Evolutionary conservation across 2,113 vertebrate species (phyloP).

Genomic region (Noctilio leporinus): DNA sequence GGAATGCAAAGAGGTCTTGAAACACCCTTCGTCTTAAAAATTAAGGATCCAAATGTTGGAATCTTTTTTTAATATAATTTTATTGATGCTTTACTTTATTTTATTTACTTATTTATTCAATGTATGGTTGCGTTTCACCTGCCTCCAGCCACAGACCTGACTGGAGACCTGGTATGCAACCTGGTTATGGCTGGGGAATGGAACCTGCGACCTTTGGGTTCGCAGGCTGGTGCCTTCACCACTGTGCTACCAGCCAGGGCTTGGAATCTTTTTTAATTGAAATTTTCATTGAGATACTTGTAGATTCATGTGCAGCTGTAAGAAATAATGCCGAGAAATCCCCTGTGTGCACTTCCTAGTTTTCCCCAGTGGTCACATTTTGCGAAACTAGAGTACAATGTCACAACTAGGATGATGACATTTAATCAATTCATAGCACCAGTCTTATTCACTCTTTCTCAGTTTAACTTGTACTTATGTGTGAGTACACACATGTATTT

Average conservation of each 20-base stretch:
- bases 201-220: too few species aligned
- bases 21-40: background rate
- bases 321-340: background rate
- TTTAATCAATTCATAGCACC: background rate
- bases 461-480: background rate
- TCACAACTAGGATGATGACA: background rate
- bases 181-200: too few species aligned
- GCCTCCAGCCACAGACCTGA: too few species aligned
- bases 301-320: too few species aligned
- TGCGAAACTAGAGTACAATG: background rate
- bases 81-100: too few species aligned
- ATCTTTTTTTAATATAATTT: too few species aligned
- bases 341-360: background rate
- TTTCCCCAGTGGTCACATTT: background rate
- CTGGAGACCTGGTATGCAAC: too few species aligned
- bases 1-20: background rate
- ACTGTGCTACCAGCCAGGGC: too few species aligned
- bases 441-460: background rate
- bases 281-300: background rate
- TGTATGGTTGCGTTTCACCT: too few species aligned
- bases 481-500: background rate
- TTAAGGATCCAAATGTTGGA: background rate
- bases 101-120: too few species aligned
- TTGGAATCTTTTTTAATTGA: background rate
- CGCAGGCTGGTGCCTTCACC: too few species aligned